A percentile compares a stretch with the other conserved stretches of the same genome.
phyloP scores from a whole-genome alignment of 2,113 vertebrate species.

The Carassius gibelio region DNA sequence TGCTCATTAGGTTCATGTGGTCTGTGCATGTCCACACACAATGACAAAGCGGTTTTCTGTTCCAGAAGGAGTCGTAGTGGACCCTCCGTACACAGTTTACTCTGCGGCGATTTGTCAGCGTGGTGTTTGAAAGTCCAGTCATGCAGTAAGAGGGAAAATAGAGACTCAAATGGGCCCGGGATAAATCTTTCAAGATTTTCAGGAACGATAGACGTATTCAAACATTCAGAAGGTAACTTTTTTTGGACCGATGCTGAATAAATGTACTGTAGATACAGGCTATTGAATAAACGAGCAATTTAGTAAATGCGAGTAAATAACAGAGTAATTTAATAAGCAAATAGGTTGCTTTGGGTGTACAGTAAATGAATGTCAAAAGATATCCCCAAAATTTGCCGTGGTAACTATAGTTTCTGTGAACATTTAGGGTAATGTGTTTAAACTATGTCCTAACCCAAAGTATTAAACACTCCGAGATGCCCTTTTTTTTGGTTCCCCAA shows the following conservation, averaged over 20 bases:
- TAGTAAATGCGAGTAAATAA: not conserved
- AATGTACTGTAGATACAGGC: too few species aligned
- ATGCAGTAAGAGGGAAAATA: constrained; percentile 24
- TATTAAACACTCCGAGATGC: not conserved
- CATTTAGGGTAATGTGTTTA: not conserved
- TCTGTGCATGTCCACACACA: constrained; percentile 17
- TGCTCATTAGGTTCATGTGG: constrained; percentile 36
- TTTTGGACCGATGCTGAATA: too few species aligned
- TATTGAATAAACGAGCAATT: not conserved
- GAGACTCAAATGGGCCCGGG: not conserved
- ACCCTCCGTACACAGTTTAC: constrained; percentile 35
- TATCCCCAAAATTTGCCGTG: not conserved
- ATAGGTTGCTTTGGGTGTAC: not conserved
- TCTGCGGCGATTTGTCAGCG: constrained; percentile 15
- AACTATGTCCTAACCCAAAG: not conserved
- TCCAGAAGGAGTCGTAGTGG: not conserved
- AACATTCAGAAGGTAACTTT: not conserved
- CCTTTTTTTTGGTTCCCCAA: too few species aligned
- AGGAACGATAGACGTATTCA: not conserved
- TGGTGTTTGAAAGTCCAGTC: constrained; percentile 28
- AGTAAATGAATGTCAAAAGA: not conserved
- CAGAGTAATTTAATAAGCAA: not conserved
- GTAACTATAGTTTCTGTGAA: not conserved
- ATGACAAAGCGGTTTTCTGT: constrained; percentile 42
- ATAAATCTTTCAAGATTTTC: constrained; percentile 13